Conservation (phyloP, 2,797 vertebrate species). For the Liparis tanakae region DNA sequence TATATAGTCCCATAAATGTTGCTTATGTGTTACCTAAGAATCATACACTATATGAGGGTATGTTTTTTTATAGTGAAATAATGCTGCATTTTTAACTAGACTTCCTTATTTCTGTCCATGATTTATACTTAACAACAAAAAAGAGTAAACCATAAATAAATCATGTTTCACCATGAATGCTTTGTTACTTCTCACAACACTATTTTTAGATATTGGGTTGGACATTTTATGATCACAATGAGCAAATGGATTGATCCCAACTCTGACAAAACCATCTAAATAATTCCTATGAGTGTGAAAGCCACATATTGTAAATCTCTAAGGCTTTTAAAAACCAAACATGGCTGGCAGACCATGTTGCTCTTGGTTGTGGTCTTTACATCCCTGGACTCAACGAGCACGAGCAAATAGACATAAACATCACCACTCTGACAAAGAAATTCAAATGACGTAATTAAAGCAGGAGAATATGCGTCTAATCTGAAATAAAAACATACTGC, state of each 20-base stretch:
- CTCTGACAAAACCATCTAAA: constrained; percentile 5
- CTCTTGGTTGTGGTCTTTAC: background rate
- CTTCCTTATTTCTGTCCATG: background rate
- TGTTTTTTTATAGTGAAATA: background rate
- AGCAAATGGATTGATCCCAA: background rate
- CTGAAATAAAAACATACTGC: too few relatives aligned
- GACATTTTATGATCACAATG: constrained; percentile 23
- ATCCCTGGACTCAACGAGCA: too few relatives aligned
- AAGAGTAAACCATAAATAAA: background rate
- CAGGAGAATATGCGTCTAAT: too few relatives aligned
- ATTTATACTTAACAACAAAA: background rate
- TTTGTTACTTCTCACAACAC: constrained; percentile 3
- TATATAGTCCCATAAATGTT: background rate
- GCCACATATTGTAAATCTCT: background rate
- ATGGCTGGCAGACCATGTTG: background rate
- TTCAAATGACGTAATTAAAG: too few relatives aligned
- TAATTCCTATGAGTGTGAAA: constrained; percentile 13
- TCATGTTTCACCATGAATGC: constrained; percentile 14
- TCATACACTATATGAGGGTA: too few relatives aligned
- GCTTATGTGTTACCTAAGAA: too few relatives aligned
- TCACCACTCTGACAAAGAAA: too few relatives aligned
- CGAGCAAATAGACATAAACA: too few relatives aligned
- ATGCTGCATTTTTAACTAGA: background rate
- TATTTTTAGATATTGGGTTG: constrained; percentile 45
- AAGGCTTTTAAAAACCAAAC: constrained; percentile 2